Evolutionary conservation across 2,888 invertebrate genomes (phyloP).

Genomic region (Bedellia somnulentella): DNA sequence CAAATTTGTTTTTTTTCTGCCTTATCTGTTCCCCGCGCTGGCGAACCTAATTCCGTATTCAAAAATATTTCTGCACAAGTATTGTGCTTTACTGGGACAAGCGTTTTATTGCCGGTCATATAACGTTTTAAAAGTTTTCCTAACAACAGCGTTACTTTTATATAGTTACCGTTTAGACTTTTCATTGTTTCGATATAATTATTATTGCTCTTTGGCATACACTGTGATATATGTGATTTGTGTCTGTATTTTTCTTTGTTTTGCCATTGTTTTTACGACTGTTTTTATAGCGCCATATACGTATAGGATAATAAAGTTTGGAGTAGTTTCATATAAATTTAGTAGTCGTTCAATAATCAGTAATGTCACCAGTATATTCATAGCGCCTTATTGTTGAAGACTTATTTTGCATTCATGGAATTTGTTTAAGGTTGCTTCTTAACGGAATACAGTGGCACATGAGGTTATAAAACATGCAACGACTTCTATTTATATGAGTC

Average conservation of each 20-base stretch:
- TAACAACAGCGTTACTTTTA: constrained; percentile 31
- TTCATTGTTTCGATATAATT: constrained; percentile 30
- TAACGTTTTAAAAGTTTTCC: constrained; percentile 60
- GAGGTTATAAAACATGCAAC: constrained; percentile 22
- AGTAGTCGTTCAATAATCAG: too few relatives aligned
- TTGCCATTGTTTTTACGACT: constrained; percentile 6
- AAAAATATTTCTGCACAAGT: constrained; percentile 59
- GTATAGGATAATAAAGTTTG: too few relatives aligned
- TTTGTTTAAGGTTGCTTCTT: constrained; percentile 39
- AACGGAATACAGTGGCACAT: constrained; percentile 19
- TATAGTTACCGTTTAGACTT: too few relatives aligned
- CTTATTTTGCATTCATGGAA: constrained; percentile 58
- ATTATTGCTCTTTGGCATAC: constrained; percentile 47
- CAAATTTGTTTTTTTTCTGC: constrained; percentile 59
- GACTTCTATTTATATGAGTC: constrained; percentile 16
- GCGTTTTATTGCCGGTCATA: constrained; percentile 57
- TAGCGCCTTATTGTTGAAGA: constrained; percentile 20
- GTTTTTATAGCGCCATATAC: too few relatives aligned
- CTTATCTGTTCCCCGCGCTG: constrained; percentile 60
- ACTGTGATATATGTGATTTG: constrained; percentile 24
- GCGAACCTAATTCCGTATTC: constrained; percentile 62
- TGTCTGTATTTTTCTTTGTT: constrained; percentile 13
- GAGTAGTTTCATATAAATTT: too few relatives aligned
- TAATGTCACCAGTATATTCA: not conserved
- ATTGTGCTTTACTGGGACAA: constrained; percentile 54